phyloP scores from a whole-genome alignment of 1,140 invertebrate genomes.

The Anoplophora glabripennis region DNA sequence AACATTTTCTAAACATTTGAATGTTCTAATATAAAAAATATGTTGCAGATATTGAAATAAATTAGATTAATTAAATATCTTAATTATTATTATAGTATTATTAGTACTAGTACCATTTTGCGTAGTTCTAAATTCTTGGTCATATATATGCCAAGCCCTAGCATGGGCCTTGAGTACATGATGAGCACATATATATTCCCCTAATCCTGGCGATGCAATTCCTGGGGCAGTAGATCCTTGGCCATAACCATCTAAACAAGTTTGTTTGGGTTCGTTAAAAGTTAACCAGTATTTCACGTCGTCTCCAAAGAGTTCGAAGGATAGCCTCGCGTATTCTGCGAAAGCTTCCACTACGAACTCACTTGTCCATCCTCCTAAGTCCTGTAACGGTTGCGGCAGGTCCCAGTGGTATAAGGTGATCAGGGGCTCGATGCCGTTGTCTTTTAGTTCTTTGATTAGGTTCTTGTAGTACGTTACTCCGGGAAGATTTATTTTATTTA shows the following conservation, averaged over 20 bases:
- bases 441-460: conserved; percentile 10
- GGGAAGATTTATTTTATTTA: background rate
- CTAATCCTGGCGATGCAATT: conserved; percentile 32
- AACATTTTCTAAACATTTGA: no score
- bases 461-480: conserved; percentile 13
- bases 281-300: conserved; percentile 32
- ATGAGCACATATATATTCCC: conserved; percentile 50
- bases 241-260: conserved; percentile 24
- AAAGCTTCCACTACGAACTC: background rate
- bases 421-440: conserved; percentile 10
- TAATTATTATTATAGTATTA: conserved; percentile 54
- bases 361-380: conserved; percentile 5
- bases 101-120: conserved; percentile 45
- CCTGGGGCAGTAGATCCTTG: conserved; percentile 18
- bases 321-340: conserved; percentile 7
- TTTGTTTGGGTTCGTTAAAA: conserved; percentile 46
- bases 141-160: conserved; percentile 48
- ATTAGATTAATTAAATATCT: conserved; percentile 47
- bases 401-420: conserved; percentile 14
- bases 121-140: conserved; percentile 15
- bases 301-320: conserved; percentile 26
- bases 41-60: no score
- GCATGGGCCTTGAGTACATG: conserved; percentile 50
- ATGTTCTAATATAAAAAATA: no score
- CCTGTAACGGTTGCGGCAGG: conserved; percentile 11